Evolutionary conservation across 2,797 vertebrate genomes (phyloP), one percentile per base, ranked within the genome.

Genomic region (Spizella passerina): DNA sequence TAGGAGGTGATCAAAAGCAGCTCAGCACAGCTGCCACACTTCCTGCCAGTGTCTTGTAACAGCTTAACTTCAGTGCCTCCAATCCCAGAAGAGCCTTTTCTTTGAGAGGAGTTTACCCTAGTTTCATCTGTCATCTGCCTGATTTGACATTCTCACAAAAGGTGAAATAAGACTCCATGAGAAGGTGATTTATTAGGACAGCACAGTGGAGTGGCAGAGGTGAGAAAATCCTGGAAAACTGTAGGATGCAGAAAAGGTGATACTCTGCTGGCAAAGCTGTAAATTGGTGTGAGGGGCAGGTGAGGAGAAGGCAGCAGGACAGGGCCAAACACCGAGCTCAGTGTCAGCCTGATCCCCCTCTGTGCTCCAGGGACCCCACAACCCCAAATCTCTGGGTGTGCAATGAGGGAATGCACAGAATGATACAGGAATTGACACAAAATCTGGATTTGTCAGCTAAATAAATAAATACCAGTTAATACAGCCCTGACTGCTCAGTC

Each of bases 11-110:
- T 70, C 86, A 87, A 89, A 87, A 86, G 63, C 82, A 77, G 75
- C 84, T 20, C 75, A 55, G 84, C 81, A 64, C 8, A 68, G 57
- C 83, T 91, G 84, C 60, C 75, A 91, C 77, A 68, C 71, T 69
- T 57, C 57, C 63, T 12, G 47, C 27, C 52, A 63, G 39, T 39
- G 32, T 10, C 89, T 89, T 79, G 47, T 15, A 65, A 69, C 87
- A 85, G 52, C 81, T 55, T 79, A 76, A 82, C 63, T 92, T 61
- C 66, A 73, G 32, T 30, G 82, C 82, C 72, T 64, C 32, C 59
- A 39, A 36, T 32, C 69, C 72, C 88, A n/a, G 34, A 34, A 79
- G 49, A 23, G 30, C 36, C 36, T 86, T 84, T 91, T 41, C 80
- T 73, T 22, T 69, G 65, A 91, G 53, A 80, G 0, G 16, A 94